Evolutionary conservation across 2,113 vertebrate species (phyloP), one percentile per base, ranked within the genome.

Genomic region (Mus spicilegus): DNA sequence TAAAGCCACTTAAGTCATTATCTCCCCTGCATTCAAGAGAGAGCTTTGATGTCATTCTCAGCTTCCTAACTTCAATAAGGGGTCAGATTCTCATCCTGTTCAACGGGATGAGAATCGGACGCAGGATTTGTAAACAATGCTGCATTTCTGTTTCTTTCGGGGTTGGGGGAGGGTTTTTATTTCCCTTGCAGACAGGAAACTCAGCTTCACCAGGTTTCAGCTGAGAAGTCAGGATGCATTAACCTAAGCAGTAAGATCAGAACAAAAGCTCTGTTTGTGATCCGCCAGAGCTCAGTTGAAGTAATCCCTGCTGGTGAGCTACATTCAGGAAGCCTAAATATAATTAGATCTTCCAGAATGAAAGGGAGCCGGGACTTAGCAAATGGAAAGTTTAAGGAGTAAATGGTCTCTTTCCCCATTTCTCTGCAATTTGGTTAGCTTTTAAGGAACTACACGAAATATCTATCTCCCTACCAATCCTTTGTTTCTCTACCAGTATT

Each of bases 11-110:
- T 81, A 92, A 92, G 84, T 92, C 95, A 58, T 94, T 95, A 88
- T 95, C 94, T 94, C 87, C 54, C 87, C 89, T 76, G 88, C 1
- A 10, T 91, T 87, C 42, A 81, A 26, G 75, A 92, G 67, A 85
- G 51, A 36, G 56, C 81, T 87, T 97, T 94, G 96, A 97, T 97
- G 95, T 97, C 86, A 54, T 95, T 96, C 93, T 97, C 90, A 39
- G 92, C 56, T 94, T 94, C 70, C 81, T 10, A 36, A 69, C 70
- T 75, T 94, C 93, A 96, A 89, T 75, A 87, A 36, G 39, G 51
- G 95, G 92, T 96, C 89, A 85, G 1, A 56, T 90, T 96, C 96
- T 72, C 95, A 87, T 96, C 95, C 95, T 91, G 94, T 61, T 51
- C 24, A 63, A 82, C 95, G 91, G 92, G 90, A 85, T 87, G 88